These are phyloP conservation scores for Diploscapter pachys DNA, from an alignment of 1,140 invertebrate genomes.

Conservation along the genomic window DNA sequence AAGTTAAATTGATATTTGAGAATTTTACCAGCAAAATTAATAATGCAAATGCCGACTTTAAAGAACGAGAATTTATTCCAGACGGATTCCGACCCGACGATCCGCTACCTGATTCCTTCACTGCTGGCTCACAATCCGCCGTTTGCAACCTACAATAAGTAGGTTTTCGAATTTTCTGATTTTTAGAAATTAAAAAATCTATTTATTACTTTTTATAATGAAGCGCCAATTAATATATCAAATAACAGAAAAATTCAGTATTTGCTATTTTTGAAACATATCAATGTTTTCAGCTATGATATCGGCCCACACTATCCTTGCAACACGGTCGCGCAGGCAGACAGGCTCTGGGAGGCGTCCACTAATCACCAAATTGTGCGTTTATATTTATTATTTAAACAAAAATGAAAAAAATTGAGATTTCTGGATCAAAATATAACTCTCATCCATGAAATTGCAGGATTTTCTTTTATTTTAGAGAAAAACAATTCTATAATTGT, in stretches of 20 bases:
- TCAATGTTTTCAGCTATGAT: slow-evolving; percentile 6
- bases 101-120: slow-evolving; percentile 18
- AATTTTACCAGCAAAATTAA: no score
- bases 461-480: no score
- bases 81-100: slow-evolving; percentile 12
- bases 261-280: background rate
- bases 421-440: no score
- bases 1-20: no score
- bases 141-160: slow-evolving; percentile 22
- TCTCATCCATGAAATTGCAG: no score
- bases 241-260: background rate
- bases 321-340: slow-evolving; percentile 13
- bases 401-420: no score
- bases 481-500: background rate
- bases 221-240: no score
- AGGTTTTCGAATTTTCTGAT: background rate
- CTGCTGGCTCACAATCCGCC: slow-evolving; percentile 17
- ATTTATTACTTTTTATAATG: background rate
- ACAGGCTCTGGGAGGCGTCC: slow-evolving; percentile 18
- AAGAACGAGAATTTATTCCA: background rate
- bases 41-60: no score
- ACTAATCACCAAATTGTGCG: slow-evolving; percentile 4
- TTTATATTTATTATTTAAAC: background rate
- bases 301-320: slow-evolving; percentile 9
- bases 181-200: background rate